phyloP scores from a whole-genome alignment of 1,140 invertebrate species.

The Trichonephila clavata region DNA sequence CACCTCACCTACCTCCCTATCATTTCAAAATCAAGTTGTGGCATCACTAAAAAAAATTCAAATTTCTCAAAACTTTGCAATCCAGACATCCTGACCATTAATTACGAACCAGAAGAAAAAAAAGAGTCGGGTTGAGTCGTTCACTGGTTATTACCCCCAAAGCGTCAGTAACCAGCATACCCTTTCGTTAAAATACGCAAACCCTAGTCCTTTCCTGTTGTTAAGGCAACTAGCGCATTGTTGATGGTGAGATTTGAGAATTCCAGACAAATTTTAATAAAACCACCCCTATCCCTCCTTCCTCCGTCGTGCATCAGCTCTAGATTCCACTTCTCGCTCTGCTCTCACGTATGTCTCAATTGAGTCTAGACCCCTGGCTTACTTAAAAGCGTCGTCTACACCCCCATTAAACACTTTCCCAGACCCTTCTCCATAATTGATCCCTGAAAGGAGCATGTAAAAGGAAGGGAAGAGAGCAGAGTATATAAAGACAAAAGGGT shows the following conservation, averaged over 20 bases:
- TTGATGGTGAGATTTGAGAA: background rate
- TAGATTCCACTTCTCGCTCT: background rate
- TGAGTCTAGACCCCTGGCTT: background rate
- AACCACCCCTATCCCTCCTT: background rate
- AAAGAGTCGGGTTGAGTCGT: background rate
- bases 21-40: too few relatives aligned
- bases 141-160: background rate
- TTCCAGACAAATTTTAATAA: slow-evolving; percentile 2
- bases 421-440: background rate
- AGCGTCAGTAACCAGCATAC: background rate
- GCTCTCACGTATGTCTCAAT: background rate
- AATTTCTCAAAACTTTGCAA: too few relatives aligned
- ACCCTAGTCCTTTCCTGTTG: background rate
- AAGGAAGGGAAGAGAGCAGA: too few relatives aligned
- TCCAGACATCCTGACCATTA: too few relatives aligned
- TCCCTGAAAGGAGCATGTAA: background rate
- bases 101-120: too few relatives aligned
- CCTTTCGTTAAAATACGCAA: too few relatives aligned
- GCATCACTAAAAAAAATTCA: too few relatives aligned
- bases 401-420: background rate
- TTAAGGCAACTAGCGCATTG: background rate
- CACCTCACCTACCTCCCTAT: too few relatives aligned
- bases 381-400: background rate
- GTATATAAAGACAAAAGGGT: background rate
- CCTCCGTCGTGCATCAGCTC: background rate